phyloP scores from a whole-genome alignment of 92 coral and sea anemone species.

The Paragorgia papillata region DNA sequence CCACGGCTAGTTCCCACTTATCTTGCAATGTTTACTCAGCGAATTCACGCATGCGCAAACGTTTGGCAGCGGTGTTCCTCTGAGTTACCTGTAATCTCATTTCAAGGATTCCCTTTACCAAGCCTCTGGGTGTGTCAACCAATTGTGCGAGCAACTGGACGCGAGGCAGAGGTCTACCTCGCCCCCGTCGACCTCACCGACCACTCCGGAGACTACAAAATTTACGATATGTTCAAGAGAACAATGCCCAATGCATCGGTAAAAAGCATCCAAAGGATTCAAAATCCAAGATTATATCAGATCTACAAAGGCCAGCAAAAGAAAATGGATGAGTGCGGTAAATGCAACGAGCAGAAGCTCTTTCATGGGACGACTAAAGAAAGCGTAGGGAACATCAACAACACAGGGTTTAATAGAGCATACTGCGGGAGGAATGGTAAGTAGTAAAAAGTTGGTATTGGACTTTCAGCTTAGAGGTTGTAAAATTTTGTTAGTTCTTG shows the following conservation, averaged over 20 bases:
- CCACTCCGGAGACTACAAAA: constrained; percentile 6
- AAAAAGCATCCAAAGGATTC: constrained; percentile 42
- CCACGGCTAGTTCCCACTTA: too few relatives aligned
- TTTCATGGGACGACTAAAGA: constrained; percentile 45
- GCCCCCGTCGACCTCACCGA: neutral
- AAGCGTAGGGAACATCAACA: constrained; percentile 22
- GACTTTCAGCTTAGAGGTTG: too few relatives aligned
- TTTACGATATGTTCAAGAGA: constrained; percentile 27
- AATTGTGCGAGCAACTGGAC: constrained; percentile 32
- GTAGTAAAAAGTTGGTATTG: too few relatives aligned
- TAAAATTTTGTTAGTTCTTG: too few relatives aligned
- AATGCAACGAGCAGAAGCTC: constrained; percentile 28
- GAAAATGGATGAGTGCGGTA: constrained; percentile 24
- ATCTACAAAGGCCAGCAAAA: constrained; percentile 9
- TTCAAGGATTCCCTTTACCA: constrained; percentile 3
- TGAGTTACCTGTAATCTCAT: too few relatives aligned
- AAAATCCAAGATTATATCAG: constrained; percentile 38
- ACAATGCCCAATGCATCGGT: constrained; percentile 17
- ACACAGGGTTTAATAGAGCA: constrained; percentile 45
- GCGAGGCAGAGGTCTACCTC: constrained; percentile 26
- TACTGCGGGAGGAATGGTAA: constrained; percentile 52
- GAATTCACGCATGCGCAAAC: too few relatives aligned
- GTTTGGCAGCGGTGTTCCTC: too few relatives aligned
- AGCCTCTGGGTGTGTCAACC: constrained; percentile 31
- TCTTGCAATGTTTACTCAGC: too few relatives aligned